Conservation (phyloP, 2,113 vertebrate species). For the Castor canadensis region DNA sequence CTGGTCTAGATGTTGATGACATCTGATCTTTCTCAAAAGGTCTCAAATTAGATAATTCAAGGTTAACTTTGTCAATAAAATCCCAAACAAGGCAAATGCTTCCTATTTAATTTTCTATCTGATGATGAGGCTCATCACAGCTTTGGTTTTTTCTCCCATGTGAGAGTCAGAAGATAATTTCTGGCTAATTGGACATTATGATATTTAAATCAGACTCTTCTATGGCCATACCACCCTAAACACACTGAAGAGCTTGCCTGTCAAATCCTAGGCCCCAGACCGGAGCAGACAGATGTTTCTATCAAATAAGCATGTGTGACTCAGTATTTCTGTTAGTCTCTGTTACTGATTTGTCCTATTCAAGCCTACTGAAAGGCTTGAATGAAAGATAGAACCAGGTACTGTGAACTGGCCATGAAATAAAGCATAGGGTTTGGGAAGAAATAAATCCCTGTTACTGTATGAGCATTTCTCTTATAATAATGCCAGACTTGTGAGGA, state of each 20-base stretch:
- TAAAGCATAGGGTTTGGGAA: background rate
- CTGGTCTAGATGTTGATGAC: too few species aligned
- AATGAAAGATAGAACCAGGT: background rate
- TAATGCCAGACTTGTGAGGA: background rate
- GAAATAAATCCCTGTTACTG: background rate
- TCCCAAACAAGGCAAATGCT: background rate
- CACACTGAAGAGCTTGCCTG: too few species aligned
- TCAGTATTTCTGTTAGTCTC: background rate
- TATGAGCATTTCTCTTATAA: background rate
- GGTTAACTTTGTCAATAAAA: conserved; percentile 24
- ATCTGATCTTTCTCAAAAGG: conserved; percentile 5
- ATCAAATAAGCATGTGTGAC: background rate
- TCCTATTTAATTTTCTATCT: conserved; percentile 38
- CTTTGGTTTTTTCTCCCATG: conserved; percentile 7
- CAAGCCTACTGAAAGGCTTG: background rate
- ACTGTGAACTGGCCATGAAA: background rate
- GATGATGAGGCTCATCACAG: conserved; percentile 38
- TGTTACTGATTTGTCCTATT: background rate
- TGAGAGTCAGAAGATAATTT: conserved; percentile 6
- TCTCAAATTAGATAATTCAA: background rate
- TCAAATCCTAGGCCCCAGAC: background rate
- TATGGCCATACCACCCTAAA: too few species aligned
- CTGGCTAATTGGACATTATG: background rate
- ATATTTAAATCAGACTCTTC: background rate
- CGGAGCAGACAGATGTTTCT: background rate